Conservation (phyloP, 2,888 invertebrate genomes). For the Lagria hirta region DNA sequence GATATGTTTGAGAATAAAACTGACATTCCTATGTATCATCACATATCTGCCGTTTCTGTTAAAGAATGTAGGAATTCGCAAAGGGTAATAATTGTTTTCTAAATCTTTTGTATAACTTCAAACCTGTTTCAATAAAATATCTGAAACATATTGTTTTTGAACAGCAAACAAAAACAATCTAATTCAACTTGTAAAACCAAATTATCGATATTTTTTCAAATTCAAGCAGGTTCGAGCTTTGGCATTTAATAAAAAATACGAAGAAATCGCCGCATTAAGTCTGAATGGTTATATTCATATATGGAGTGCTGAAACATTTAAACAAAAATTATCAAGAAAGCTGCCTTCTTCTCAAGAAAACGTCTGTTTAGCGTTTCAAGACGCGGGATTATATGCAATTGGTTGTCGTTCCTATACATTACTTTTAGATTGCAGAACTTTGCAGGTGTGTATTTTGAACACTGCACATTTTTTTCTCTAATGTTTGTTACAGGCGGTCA, state of each 20-base stretch:
- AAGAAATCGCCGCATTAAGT: slow-evolving; percentile 88
- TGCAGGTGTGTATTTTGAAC: slow-evolving; percentile 61
- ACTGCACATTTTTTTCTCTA: slow-evolving; percentile 1
- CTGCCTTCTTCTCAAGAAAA: slow-evolving; percentile 90
- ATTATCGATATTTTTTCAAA: slow-evolving; percentile 1
- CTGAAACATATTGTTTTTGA: too few species aligned
- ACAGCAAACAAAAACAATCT: too few species aligned
- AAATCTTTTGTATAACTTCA: too few species aligned
- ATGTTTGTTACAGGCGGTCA: slow-evolving; percentile 58
- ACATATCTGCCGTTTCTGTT: slow-evolving; percentile 68
- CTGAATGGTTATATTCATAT: slow-evolving; percentile 93
- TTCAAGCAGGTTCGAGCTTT: slow-evolving; percentile 71
- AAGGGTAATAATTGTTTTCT: slow-evolving; percentile 51
- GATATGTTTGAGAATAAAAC: slow-evolving; percentile 52
- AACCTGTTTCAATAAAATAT: too few species aligned
- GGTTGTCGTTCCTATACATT: slow-evolving; percentile 93
- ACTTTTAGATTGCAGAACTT: slow-evolving; percentile 83
- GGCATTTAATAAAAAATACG: slow-evolving; percentile 81
- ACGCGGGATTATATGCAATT: slow-evolving; percentile 86
- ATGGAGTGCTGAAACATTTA: slow-evolving; percentile 87
- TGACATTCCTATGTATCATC: slow-evolving; percentile 58
- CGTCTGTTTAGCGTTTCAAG: slow-evolving; percentile 87
- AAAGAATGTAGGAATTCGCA: slow-evolving; percentile 79
- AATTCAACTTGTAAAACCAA: too few species aligned
- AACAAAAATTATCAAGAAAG: slow-evolving; percentile 83